A percentile compares a stretch with the other conserved stretches of the same genome.
Evolutionary conservation across 1,140 invertebrate genomes (phyloP).

Genomic region (Sycophila sp.): DNA sequence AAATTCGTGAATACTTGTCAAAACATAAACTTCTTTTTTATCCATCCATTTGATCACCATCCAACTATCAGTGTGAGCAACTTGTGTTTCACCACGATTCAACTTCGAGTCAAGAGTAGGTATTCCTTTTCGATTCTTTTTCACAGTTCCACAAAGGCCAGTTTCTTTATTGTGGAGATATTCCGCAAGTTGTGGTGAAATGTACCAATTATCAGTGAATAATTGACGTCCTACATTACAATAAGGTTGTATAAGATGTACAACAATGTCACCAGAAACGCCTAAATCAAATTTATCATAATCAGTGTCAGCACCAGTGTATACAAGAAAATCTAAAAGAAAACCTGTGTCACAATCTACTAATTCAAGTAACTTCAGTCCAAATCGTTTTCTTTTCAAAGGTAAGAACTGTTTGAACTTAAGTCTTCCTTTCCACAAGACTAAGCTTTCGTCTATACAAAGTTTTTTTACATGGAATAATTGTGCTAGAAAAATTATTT

Average conservation of each 20-base stretch:
- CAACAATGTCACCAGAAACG: slow-evolving; percentile 36
- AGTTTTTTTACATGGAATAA: slow-evolving; percentile 39
- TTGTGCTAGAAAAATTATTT: slow-evolving; percentile 37
- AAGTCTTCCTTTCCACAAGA: too few relatives aligned
- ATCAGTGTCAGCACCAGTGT: slow-evolving; percentile 17
- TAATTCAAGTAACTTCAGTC: neutral
- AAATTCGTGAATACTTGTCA: slow-evolving; percentile 24
- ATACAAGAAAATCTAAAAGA: too few relatives aligned
- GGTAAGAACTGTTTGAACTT: too few relatives aligned
- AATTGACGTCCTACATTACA: slow-evolving; percentile 38
- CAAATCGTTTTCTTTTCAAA: too few relatives aligned
- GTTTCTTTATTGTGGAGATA: slow-evolving; percentile 36
- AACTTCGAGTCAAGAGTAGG: slow-evolving; percentile 42
- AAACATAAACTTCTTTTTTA: slow-evolving; percentile 27
- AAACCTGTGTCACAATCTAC: too few relatives aligned
- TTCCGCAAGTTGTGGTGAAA: slow-evolving; percentile 39
- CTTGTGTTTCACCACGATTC: slow-evolving; percentile 34
- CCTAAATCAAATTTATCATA: slow-evolving; percentile 37
- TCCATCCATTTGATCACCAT: slow-evolving; percentile 40
- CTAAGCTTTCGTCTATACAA: too few relatives aligned
- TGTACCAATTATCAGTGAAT: slow-evolving; percentile 44
- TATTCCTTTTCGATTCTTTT: slow-evolving; percentile 40
- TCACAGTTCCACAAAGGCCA: slow-evolving; percentile 44
- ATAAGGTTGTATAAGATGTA: slow-evolving; percentile 41
- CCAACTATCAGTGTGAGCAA: slow-evolving; percentile 39